Conservation (phyloP, 2,113 vertebrate genomes). For the Lophochroa leadbeateri region DNA sequence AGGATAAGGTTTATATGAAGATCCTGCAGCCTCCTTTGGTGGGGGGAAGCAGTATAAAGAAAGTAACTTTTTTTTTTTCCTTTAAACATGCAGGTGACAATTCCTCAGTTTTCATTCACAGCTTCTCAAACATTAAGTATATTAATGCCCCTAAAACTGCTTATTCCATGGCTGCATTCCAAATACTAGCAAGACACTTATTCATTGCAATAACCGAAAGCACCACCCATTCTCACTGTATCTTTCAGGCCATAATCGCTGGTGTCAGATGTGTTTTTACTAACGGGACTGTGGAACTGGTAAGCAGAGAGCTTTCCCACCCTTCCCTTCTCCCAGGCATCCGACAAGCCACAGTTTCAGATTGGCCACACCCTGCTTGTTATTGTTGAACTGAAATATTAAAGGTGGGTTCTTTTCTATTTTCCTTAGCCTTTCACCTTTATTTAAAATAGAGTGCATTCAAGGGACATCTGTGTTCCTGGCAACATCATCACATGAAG, state of each 20-base stretch:
- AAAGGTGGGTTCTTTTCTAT: constrained; percentile 49
- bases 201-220: constrained; percentile 3
- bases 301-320: constrained; percentile 70
- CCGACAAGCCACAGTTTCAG: constrained; percentile 29
- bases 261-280: constrained; percentile 63
- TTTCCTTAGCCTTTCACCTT: constrained; percentile 65
- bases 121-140: neutral
- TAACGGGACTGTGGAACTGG: constrained; percentile 46
- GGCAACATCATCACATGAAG: constrained; percentile 46
- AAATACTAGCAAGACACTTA: constrained; percentile 6
- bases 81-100: neutral
- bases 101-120: constrained; percentile 18
- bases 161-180: neutral
- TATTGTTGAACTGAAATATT: constrained; percentile 74
- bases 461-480: constrained; percentile 57
- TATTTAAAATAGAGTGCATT: constrained; percentile 47
- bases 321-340: constrained; percentile 74
- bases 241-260: constrained; percentile 37
- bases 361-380: constrained; percentile 66
- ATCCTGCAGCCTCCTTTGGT: neutral
- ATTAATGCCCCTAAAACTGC: neutral
- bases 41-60: neutral
- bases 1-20: neutral
- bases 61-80: neutral
- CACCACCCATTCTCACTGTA: constrained; percentile 39